A percentile compares a stretch with the other conserved stretches of the same genome.
Conservation (phyloP, 2,888 invertebrate species). For the Eilema caniola region DNA sequence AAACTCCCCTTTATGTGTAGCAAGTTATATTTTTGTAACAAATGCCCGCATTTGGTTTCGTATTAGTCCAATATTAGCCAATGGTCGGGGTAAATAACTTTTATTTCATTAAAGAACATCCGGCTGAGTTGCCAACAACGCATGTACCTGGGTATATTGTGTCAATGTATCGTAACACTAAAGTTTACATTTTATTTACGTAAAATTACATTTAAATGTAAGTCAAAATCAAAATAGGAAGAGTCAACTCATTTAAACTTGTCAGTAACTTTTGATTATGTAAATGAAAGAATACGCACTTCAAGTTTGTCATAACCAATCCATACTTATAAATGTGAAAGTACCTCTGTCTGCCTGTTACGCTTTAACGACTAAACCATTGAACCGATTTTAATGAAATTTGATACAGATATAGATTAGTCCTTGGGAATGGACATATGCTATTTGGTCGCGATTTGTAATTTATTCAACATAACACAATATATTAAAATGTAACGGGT, state of each 20-base stretch:
- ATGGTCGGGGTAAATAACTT: constrained; percentile 23
- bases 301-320: no score
- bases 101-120: constrained; percentile 12
- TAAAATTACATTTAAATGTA: not conserved
- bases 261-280: not conserved
- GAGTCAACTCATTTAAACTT: not conserved
- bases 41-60: constrained; percentile 39
- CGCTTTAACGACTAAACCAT: no score
- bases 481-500: no score
- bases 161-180: not conserved
- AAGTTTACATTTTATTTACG: not conserved
- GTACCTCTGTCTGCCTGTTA: no score
- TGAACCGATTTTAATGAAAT: no score
- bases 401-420: no score
- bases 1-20: constrained; percentile 56
- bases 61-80: constrained; percentile 40
- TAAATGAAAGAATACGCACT: no score
- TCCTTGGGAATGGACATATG: no score
- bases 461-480: no score
- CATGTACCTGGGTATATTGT: not conserved
- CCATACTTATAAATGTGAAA: no score
- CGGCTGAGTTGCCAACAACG: not conserved
- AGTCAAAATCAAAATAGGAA: not conserved
- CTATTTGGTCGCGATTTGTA: no score
- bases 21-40: constrained; percentile 54